Base-by-base conservation (phyloP, 2,797 vertebrate species). In the Clamator glandarius region DNA sequence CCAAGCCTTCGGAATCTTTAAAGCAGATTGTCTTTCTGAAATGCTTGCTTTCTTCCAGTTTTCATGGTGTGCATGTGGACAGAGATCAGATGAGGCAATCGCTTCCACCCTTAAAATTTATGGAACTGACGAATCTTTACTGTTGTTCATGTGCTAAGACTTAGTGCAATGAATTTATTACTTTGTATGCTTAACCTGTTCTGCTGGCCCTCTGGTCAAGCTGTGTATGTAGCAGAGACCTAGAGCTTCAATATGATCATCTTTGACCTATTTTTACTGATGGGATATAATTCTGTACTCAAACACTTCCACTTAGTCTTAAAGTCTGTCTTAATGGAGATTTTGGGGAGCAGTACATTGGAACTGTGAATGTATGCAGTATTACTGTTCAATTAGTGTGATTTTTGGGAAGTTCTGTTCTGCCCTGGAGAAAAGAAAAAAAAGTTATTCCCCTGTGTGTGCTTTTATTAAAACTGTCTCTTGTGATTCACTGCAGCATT, bases 401-500 rank as follows among this genome's bases (percentile, higher is more conserved):
- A 12, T 87, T 87, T 94, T 87, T 50, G 6, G 63, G 64, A 79
- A 77, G 55, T 91, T 89, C 67, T 72, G 36, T 80, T 91, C 82
- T 93, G 58, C 62, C 93, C 81, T 95, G 70, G 74, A 82, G 72
- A 74, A 90, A 93, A 93, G 94, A 90, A 82, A 64, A 92, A 89
- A 93, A 96, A 39, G 39, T 39, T 58, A 94, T 93, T 92, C 84
- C 78, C 55, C 31, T 3, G 31, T 54, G 90, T 92, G 68, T 85
- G 69, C 89, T 91, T 84, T 93, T 96, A 94, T 92, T 96, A 94
- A 93, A 96, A 85, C 90, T 95, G 90, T 94, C 94, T 92, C 90
- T 87, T 85, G 92, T 96, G 94, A 93, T 96, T 96, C 93, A 94
- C 92, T 78, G 79, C 92, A 94, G 82, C 76, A 75, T 95, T 95